Base-by-base conservation (phyloP, 1,140 invertebrate genomes). In the Orius insidiosus region DNA sequence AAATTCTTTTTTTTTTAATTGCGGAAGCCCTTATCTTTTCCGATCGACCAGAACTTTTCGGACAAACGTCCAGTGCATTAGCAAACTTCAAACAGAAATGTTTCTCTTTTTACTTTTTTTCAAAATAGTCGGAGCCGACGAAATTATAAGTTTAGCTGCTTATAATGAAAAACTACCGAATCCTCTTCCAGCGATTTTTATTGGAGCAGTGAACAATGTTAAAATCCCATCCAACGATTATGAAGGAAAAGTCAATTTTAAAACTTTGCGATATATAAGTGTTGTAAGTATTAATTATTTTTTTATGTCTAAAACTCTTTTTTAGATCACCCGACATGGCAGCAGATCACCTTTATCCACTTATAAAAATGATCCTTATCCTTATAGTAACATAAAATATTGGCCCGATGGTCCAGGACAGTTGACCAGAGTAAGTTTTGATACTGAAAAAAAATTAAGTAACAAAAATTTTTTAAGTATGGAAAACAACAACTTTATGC, bases 321-420 rank as follows among this genome's bases (percentile, higher is more conserved):
- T 53, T 2, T 14, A 57, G 55, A 35, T 58, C 3, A 55, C 55
- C 14, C 66, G 84, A 5, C 85, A 89, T 70, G 84, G 84, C 8
- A 70, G 76, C 35, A 67, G 85, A 55, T 76, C 79, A 18, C 85
- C 85, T 0, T 72, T 75, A 3, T 66, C 66, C 47, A 75, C 79
- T 1, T 87, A 80, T 57, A 78, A 82, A 0, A 81, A 72, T 19
- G 84, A 88, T 66, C 49, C 49, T 6, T 51, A 51, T 16, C 76
- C 76, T 1, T 64, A 81, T 50, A 63, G 72, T n/a, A 72, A 76
- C 53, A 57, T 70, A 14, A 65, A 65, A 1, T 76, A 75, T 57
- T 71, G 71, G 59, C 78, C 78, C 1, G 72, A 71, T 51, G 83
- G 83, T 13, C 78, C 79, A 70, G 80, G 80, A n/a, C 77, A 83